phyloP scores from a whole-genome alignment of 2,113 vertebrate species.

The Tragelaphus buxtoni region DNA sequence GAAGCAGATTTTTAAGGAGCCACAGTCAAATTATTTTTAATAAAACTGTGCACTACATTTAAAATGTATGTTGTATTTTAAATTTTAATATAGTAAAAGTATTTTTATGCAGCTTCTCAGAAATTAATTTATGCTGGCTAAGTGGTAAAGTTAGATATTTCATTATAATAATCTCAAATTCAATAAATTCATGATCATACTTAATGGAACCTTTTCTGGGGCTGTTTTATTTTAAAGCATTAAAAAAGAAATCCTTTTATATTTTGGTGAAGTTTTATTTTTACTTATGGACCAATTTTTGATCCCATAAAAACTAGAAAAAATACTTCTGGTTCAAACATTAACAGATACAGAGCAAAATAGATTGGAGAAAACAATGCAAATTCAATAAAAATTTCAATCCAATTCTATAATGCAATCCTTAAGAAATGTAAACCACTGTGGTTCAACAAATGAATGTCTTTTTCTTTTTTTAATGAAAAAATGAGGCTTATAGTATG shows the following conservation, averaged over 20 bases:
- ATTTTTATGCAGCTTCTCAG: too few species aligned
- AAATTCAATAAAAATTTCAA: not conserved
- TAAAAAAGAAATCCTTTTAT: not conserved
- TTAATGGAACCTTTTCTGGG: not conserved
- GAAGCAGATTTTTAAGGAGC: too few species aligned
- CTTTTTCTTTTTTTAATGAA: not conserved
- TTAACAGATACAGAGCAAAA: not conserved
- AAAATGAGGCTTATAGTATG: not conserved
- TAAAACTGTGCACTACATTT: too few species aligned
- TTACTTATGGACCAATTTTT: not conserved
- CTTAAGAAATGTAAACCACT: not conserved
- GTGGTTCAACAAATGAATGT: not conserved
- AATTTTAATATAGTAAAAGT: too few species aligned
- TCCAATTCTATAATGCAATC: not conserved
- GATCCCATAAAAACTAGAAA: not conserved
- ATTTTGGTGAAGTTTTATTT: not conserved
- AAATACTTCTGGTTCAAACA: not conserved
- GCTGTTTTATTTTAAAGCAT: not conserved
- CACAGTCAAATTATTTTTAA: too few species aligned
- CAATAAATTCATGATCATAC: not conserved
- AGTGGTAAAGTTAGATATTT: too few species aligned
- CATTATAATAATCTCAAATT: not conserved
- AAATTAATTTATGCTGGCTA: too few species aligned
- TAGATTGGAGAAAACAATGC: not conserved
- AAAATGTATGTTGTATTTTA: too few species aligned